Evolutionary conservation across 1,140 invertebrate genomes (phyloP), one percentile per base, ranked within the genome.

Genomic region (Charaxes varanes): DNA sequence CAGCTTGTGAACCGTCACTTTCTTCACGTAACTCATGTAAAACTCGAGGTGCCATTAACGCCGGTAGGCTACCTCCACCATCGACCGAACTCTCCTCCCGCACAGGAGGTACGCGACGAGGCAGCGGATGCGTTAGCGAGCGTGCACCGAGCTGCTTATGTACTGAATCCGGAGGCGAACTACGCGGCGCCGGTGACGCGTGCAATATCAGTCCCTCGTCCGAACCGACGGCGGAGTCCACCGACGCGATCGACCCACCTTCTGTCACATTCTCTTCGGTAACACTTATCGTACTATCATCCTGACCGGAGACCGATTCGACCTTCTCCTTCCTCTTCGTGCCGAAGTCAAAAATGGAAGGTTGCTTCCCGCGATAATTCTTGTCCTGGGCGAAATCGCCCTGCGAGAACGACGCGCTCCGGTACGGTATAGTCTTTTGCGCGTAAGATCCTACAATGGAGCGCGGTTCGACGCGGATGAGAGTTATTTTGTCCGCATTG

Each of bases 361-460:
- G 66, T 31, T 73, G 70, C 48, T 66, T 76, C 51, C 66, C 85
- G 53, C 62, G 76, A 64, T 77, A 79, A 41, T 82, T 71, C 21
- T 78, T 77, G 28, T 77, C 63, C 18, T 84, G 70, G 3, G 85
- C 81, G 54, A 89, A 92, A 63, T 94, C 92, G 22, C 93, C 92
- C 73, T 94, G 93, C 0, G 93, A 93, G 58, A 94, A 94, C 5
- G 93, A 94, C 3, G 93, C 92, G 59, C 92, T 94, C 14, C 93
- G 86, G 51, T 90, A 92, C 2, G 92, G 90, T 48, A 89, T 87
- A 19, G 84, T 86, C 26, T 76, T 85, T 52, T 88, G 88, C 4
- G 86, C 80, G 48, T 88, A 88, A 0, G 87, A 86, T 8, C 87
- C 87, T 17, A 88, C 78, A 14, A 87, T 85, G 6, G 83, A 84